Conservation (phyloP, 2,888 invertebrate genomes). For the Hydrotaea cyrtoneurina region DNA sequence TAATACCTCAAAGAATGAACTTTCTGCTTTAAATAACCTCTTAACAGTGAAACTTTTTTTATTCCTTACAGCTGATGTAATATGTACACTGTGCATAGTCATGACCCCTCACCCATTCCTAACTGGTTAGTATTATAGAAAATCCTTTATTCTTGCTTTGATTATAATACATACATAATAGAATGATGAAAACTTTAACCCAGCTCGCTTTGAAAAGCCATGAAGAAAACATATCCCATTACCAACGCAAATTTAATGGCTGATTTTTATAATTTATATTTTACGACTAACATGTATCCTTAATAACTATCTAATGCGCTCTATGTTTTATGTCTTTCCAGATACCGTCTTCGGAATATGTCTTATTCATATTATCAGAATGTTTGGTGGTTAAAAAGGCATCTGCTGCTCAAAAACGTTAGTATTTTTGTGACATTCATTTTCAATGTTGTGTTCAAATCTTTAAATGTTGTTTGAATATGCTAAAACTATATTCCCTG, state of each 20-base stretch:
- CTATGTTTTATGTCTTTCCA: background rate
- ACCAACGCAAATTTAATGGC: constrained; percentile 67
- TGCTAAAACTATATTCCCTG: background rate
- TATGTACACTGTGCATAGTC: no score
- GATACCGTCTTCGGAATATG: background rate
- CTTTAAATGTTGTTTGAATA: constrained; percentile 8
- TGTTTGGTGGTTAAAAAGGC: background rate
- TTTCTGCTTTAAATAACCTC: no score
- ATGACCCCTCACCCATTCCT: no score
- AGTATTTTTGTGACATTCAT: background rate
- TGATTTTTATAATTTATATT: background rate
- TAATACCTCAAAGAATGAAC: background rate
- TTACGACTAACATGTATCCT: background rate
- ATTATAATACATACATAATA: background rate
- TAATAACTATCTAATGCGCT: background rate
- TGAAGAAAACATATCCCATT: constrained; percentile 73
- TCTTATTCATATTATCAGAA: background rate
- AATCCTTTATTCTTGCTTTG: background rate
- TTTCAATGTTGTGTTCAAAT: background rate
- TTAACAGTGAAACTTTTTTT: no score
- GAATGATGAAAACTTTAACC: constrained; percentile 70
- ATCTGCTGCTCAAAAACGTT: background rate
- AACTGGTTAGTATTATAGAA: background rate
- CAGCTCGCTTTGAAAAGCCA: constrained; percentile 73
- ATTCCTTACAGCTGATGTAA: background rate